A percentile compares a stretch with the other conserved stretches of the same genome.
phyloP scores from a whole-genome alignment of 1,140 invertebrate genomes.

The Drosophila eugracilis region DNA sequence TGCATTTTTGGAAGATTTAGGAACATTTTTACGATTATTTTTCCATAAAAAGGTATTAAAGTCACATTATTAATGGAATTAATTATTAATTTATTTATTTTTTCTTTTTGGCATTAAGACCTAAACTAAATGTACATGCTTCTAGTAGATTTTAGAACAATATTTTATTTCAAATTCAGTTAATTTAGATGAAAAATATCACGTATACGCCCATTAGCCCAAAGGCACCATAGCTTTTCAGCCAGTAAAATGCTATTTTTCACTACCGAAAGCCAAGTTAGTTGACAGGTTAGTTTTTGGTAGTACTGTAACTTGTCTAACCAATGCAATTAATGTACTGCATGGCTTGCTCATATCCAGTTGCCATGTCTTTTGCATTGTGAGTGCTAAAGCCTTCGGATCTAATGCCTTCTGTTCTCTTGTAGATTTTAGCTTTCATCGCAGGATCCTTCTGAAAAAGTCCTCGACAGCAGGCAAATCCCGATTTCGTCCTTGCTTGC shows the following conservation, averaged over 20 bases:
- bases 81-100: too few relatives aligned
- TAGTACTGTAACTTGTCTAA: neutral
- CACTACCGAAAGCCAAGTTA: too few relatives aligned
- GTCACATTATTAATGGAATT: too few relatives aligned
- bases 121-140: too few relatives aligned
- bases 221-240: neutral
- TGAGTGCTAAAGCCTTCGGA: slow-evolving; percentile 25
- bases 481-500: slow-evolving; percentile 28
- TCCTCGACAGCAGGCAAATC: slow-evolving; percentile 45
- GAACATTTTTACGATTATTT: too few relatives aligned
- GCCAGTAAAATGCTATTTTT: too few relatives aligned
- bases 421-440: slow-evolving; percentile 14
- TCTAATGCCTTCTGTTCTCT: slow-evolving; percentile 8
- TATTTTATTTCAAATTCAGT: too few relatives aligned
- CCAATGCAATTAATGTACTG: slow-evolving; percentile 15
- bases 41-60: too few relatives aligned
- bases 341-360: slow-evolving; percentile 3
- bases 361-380: slow-evolving; percentile 9
- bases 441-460: slow-evolving; percentile 4
- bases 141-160: too few relatives aligned
- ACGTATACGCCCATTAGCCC: neutral
- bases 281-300: neutral
- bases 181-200: neutral
- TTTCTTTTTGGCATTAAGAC: too few relatives aligned
- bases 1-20: too few relatives aligned